Percentiles rank a stretch among this genome's conserved stretches.
Evolutionary conservation across 2,888 invertebrate genomes (phyloP).

Genomic region (Uloborus plumipes): DNA sequence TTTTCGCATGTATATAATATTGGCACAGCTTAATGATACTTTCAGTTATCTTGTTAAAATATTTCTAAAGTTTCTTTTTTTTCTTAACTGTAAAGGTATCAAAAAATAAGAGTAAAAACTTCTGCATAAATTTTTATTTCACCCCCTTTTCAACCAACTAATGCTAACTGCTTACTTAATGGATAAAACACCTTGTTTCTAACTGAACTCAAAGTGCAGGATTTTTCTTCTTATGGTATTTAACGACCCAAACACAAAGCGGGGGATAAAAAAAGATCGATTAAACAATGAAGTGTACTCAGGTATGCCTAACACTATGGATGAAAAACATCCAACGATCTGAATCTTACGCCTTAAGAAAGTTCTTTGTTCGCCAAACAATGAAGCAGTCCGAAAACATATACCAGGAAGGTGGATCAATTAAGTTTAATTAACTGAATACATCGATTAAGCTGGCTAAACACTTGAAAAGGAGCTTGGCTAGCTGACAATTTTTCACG

Average conservation of each 20-base stretch:
- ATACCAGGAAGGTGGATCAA: constrained; percentile 40
- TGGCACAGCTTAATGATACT: no score
- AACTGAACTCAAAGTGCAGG: constrained; percentile 25
- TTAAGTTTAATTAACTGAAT: constrained; percentile 61
- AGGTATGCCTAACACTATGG: constrained; percentile 39
- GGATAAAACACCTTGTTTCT: constrained; percentile 49
- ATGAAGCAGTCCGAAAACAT: constrained; percentile 47
- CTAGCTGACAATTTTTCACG: constrained; percentile 34
- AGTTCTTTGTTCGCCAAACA: constrained; percentile 56
- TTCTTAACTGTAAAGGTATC: background rate
- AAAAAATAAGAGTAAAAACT: constrained; percentile 3
- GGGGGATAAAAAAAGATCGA: constrained; percentile 50
- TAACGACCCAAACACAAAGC: constrained; percentile 33
- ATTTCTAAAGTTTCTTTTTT: background rate
- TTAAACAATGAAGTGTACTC: constrained; percentile 58
- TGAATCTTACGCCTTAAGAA: constrained; percentile 43
- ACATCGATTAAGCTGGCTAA: constrained; percentile 58
- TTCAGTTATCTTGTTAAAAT: no score
- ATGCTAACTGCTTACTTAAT: constrained; percentile 62
- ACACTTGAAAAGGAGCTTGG: constrained; percentile 44
- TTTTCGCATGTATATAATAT: no score
- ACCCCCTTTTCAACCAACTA: constrained; percentile 13
- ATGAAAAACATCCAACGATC: constrained; percentile 42
- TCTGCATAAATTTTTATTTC: constrained; percentile 19
- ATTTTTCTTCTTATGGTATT: constrained; percentile 43